These are phyloP conservation scores for Bradypus variegatus DNA, from an alignment of 2,797 vertebrate species.

Conservation along the genomic window DNA sequence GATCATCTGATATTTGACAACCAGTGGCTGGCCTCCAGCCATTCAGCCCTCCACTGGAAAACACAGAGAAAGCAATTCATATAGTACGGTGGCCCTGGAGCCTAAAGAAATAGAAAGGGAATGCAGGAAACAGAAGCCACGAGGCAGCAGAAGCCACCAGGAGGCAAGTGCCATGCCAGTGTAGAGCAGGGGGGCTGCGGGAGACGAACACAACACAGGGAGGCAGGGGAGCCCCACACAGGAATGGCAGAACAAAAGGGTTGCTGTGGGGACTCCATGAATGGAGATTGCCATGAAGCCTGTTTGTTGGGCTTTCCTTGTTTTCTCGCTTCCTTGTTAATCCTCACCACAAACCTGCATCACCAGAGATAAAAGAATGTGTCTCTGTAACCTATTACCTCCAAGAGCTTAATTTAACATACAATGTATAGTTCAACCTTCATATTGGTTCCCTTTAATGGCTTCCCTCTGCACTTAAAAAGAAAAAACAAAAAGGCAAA, in stretches of 20 bases:
- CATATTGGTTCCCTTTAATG: background rate
- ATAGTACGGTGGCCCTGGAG: background rate
- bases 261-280: background rate
- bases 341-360: background rate
- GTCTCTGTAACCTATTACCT: background rate
- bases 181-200: background rate
- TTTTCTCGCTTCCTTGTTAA: background rate
- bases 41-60: background rate
- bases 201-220: background rate
- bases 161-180: background rate
- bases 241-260: background rate
- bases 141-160: background rate
- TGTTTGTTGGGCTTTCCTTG: background rate
- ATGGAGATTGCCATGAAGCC: background rate
- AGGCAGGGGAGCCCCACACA: background rate
- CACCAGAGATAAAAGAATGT: background rate
- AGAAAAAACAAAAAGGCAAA: background rate
- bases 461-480: background rate
- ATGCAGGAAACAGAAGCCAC: background rate
- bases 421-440: background rate
- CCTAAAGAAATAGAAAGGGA: background rate
- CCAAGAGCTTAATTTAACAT: background rate
- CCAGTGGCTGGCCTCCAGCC: background rate
- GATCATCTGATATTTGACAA: background rate
- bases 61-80: slow-evolving; percentile 18